These are phyloP conservation scores for Conistra vaccinii DNA, from an alignment of 2,888 invertebrate species.

Conservation along the genomic window DNA sequence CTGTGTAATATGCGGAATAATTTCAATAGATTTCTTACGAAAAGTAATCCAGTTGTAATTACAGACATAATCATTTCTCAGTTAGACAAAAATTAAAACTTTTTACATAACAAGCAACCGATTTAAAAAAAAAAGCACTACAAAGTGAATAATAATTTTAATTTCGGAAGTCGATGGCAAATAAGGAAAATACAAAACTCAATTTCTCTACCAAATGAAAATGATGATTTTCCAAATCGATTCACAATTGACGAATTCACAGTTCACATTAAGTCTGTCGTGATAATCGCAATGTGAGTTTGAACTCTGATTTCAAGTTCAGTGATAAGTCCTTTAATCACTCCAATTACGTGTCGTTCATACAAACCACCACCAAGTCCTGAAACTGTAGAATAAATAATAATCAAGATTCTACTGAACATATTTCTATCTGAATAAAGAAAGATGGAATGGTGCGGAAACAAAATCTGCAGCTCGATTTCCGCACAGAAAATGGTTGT, in stretches of 20 bases:
- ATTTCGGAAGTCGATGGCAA: no score
- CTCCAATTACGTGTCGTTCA: not conserved
- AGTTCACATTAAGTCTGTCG: not conserved
- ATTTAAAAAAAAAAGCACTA: no score
- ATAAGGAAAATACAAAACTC: no score
- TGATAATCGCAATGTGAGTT: not conserved
- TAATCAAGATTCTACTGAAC: constrained; percentile 5
- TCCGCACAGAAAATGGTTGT: constrained; percentile 50
- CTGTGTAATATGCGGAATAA: not conserved
- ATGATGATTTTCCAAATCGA: no score
- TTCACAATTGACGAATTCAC: no score
- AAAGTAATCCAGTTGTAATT: not conserved
- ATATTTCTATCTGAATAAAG: constrained; percentile 14
- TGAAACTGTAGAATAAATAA: not conserved
- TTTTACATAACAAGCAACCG: no score
- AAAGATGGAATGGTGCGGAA: constrained; percentile 43
- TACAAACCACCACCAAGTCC: no score
- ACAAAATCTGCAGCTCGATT: constrained; percentile 54
- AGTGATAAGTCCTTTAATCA: not conserved
- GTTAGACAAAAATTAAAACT: no score
- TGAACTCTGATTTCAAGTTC: not conserved
- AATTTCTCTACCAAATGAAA: no score
- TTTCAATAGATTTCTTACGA: not conserved
- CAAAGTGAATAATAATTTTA: no score
- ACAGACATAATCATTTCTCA: no score